Percentiles rank a stretch among this genome's conserved stretches.
phyloP scores from a whole-genome alignment of 2,888 invertebrate species.

The Halocaridina rubra region DNA sequence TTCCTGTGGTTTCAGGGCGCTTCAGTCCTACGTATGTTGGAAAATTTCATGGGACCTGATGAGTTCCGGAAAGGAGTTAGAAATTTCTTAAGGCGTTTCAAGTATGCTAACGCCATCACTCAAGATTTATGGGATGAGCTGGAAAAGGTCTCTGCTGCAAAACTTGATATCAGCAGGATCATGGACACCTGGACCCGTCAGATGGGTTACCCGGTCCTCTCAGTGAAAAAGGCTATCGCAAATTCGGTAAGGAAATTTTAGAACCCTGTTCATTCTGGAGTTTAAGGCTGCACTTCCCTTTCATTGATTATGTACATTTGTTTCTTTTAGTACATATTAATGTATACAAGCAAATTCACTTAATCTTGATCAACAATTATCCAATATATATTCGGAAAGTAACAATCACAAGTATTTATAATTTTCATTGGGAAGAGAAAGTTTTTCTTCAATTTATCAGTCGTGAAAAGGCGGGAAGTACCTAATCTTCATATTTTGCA shows the following conservation, averaged over 20 bases:
- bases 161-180: slow-evolving; percentile 68
- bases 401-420: too few relatives aligned
- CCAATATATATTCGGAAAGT: too few relatives aligned
- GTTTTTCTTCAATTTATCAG: too few relatives aligned
- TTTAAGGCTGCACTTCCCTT: neutral
- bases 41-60: slow-evolving; percentile 80
- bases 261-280: neutral
- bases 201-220: slow-evolving; percentile 86
- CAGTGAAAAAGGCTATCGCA: slow-evolving; percentile 69
- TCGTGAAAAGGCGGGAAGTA: too few relatives aligned
- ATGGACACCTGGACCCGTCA: slow-evolving; percentile 93
- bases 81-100: slow-evolving; percentile 78
- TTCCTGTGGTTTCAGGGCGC: slow-evolving; percentile 85
- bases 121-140: slow-evolving; percentile 68
- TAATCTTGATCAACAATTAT: too few relatives aligned
- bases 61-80: slow-evolving; percentile 80
- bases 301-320: too few relatives aligned
- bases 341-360: too few relatives aligned
- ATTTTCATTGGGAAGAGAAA: too few relatives aligned
- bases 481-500: too few relatives aligned
- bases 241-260: neutral
- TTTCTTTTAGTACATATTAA: too few relatives aligned
- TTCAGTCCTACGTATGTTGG: slow-evolving; percentile 88
- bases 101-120: slow-evolving; percentile 83
- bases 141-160: slow-evolving; percentile 68